Evolutionary conservation across 2,888 invertebrate genomes (phyloP), one percentile per base, ranked within the genome.

Genomic region (Strigamia maritima): DNA sequence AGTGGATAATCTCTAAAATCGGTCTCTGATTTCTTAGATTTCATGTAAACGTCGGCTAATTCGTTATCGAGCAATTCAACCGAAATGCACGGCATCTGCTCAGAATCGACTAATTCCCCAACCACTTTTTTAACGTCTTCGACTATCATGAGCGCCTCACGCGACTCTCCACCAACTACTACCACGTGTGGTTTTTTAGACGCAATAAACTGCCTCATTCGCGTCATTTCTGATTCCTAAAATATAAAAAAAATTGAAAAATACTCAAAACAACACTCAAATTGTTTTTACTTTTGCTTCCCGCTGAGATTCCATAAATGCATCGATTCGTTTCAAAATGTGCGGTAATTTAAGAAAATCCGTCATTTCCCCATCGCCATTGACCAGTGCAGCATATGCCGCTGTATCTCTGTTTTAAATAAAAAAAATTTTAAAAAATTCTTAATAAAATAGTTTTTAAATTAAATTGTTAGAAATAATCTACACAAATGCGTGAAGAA

Each of bases 21-120:
- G 44, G 90, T 86, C 89, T 91, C 85, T 74, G 95, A 95, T 84
- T 94, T 93, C 82, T 93, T 93, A 26, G 95, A 95, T 85, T 94
- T 95, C 80, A 96, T 92, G 86, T 94, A 98, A 38, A 98, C 86
- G 86, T 94, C 93, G 79, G 97, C 93, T 79, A 98, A 88, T 84
- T 98, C 97, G 84, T 97, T 97, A 85, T 98, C 98, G 12, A 95
- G 90, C 78, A 98, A 92, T 87, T 97, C 97, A 0, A 98, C 94
- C 74, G 91, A 91, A 81, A 98, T 92, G 2, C 90, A 87, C 0
- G 96, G 94, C 85, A 95, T 94, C 85, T 95, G 94, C 79, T 86
- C 85, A 80, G 95, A 93, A 60, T 94, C 92, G 0, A 91, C 89
- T 78, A 95, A 87, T 83, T 92, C 92, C 40, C 89, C 89, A 12